Conservation (phyloP, 2,888 invertebrate species). For the Sussaba pulchella region DNA sequence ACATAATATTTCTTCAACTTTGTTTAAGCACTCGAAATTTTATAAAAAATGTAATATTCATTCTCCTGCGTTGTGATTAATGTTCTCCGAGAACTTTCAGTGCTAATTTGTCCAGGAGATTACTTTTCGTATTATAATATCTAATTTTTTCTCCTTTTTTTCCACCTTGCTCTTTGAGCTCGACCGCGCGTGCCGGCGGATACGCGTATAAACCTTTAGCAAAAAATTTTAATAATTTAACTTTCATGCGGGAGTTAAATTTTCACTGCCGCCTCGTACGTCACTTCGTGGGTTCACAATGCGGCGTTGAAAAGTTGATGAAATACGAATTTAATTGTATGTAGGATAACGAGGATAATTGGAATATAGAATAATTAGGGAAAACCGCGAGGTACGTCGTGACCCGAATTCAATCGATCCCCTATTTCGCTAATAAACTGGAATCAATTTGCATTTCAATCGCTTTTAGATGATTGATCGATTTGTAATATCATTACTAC, state of each 20-base stretch:
- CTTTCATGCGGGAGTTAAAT: slow-evolving; percentile 60
- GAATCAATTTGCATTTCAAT: slow-evolving; percentile 3
- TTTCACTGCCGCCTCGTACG: slow-evolving; percentile 30
- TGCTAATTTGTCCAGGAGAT: slow-evolving; percentile 38
- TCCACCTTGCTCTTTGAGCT: slow-evolving; percentile 50
- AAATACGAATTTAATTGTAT: background rate
- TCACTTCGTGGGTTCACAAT: background rate
- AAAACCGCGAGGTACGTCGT: background rate
- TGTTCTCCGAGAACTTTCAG: slow-evolving; percentile 31
- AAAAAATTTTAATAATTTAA: slow-evolving; percentile 53
- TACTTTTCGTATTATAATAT: slow-evolving; percentile 35
- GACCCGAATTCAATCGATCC: background rate
- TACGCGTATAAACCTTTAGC: slow-evolving; percentile 55
- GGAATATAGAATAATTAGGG: slow-evolving; percentile 10
- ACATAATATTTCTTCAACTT: background rate
- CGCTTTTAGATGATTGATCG: background rate
- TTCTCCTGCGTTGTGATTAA: slow-evolving; percentile 41
- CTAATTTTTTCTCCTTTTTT: background rate
- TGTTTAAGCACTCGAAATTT: background rate
- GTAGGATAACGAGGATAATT: background rate
- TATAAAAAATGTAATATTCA: slow-evolving; percentile 38
- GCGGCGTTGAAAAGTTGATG: background rate
- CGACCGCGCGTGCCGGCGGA: slow-evolving; percentile 30
- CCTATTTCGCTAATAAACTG: background rate
- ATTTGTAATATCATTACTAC: background rate